Base-by-base conservation (phyloP, 2,888 invertebrate species). In the Drosophila paucipuncta region DNA sequence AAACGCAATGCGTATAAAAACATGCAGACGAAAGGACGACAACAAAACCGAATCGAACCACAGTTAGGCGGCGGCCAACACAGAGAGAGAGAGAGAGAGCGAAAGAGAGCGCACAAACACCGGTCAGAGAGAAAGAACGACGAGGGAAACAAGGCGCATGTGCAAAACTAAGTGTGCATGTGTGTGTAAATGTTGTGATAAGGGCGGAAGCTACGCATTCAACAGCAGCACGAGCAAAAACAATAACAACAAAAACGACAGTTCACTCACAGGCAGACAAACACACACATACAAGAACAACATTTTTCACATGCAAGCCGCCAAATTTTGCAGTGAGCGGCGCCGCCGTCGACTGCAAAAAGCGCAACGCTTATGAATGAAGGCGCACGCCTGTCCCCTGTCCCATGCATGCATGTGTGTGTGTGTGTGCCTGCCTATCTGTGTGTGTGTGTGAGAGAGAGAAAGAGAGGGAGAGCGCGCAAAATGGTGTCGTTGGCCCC, bases 1-100 rank as follows among this genome's bases (percentile, higher is more conserved):
- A 90, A 83, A 82, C 80, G 84, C 81, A 87, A 84, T 82, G 87
- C 82, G 87, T 87, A 90, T 87, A 90, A 87, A 87, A 87, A 87
- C 89, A 89, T 75, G 76, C 76, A 80, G 73, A 78, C 71, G 68
- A 81, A 79, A 87, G 87, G 82, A 85, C 84, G 82, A 89, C 72
- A 88, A 82, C 67, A 76, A 76, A 73, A 67, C 61, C 41, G 68
- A 59, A 31, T 16, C 43, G 43, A 84, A 68, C 57, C 65, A 70
- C 77, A 83, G 73, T 67, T 71, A 83, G 78, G 81, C 76, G 83
- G 83, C 71, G 82, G 68, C 66, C 57, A 47, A 55, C 47, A 53
- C 59, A 69, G 35, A 58, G 43, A 39, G 50, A 33, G 47, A 53
- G 62, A 67, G 57, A 69, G 35, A 55, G 49, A 41, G 50, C n/a